Evolutionary conservation across 2,888 invertebrate species (phyloP), one percentile per base, ranked within the genome.

Genomic region (Melinaea marsaeus): DNA sequence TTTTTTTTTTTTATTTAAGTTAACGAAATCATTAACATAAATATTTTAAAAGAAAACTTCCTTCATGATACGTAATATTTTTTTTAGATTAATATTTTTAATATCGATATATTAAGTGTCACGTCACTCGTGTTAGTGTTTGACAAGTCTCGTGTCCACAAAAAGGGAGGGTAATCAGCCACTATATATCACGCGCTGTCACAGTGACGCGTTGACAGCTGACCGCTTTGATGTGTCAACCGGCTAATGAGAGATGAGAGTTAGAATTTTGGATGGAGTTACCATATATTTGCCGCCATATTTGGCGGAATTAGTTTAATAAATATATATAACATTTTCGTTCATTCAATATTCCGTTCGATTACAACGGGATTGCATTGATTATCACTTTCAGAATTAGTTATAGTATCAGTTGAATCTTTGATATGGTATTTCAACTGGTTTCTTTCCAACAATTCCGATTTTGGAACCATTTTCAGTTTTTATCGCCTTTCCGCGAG

Each of bases 171-270:
- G 79, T 81, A 84, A 86, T 85, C 82, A 81, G 77, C 75, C 74
- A 74, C 83, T 80, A 86, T 87, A 84, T 83, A 85, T 86, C 86
- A 87, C 72, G 71, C 67, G 66, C 62, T 75, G 78, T 75, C 79
- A 75, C 71, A 75, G 72, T 82, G 80, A 60, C 51, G 76, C 72
- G 75, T 73, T 79, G 79, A 81, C 75, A 80, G 79, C 72, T 69
- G 72, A 72, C 74, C 74, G 69, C 85, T 85, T 84, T 86, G 84
- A 85, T 81, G 83, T 83, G 83, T 83, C 84, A 81, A 72, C 71
- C 70, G 67, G 71, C 74, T 66, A 51, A 51, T 51, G 51, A 51
- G 51, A 51, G 51, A 51, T 51, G 51, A 32, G 51, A 51, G 32
- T 51, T 51, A 32, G 51, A 51, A 51, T 32, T 51, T 51, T 51